These are phyloP conservation scores for Zaprionus lachaisei DNA, from an alignment of 1,140 invertebrate genomes.

Conservation along the genomic window DNA sequence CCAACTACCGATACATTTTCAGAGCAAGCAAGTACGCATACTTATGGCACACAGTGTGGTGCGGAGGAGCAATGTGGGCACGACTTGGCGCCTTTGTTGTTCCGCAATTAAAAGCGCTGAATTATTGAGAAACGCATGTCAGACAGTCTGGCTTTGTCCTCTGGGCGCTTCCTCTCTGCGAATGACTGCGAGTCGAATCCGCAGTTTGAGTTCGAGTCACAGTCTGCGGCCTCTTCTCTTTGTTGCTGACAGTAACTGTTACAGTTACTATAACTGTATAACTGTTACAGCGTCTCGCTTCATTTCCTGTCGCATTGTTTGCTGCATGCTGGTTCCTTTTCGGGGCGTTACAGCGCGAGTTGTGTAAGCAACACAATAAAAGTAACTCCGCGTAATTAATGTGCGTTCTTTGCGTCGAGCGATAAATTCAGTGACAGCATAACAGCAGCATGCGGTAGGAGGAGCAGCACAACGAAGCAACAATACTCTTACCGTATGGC, in stretches of 20 bases:
- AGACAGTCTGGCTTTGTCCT: constrained; percentile 5
- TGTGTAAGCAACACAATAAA: constrained; percentile 66
- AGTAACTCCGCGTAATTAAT: constrained; percentile 81
- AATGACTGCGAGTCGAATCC: background rate
- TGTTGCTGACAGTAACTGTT: constrained; percentile 34
- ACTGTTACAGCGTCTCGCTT: constrained; percentile 58
- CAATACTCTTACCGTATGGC: background rate
- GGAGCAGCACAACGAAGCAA: background rate
- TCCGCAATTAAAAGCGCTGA: constrained; percentile 71
- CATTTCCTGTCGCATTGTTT: constrained; percentile 81
- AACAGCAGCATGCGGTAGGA: constrained; percentile 36
- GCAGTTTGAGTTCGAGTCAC: background rate
- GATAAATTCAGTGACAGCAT: constrained; percentile 67
- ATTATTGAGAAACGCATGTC: constrained; percentile 72
- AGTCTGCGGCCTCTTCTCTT: background rate
- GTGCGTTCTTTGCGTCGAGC: constrained; percentile 79
- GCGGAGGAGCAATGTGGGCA: background rate
- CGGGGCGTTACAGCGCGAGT: constrained; percentile 35
- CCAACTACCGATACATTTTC: background rate
- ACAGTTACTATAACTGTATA: constrained; percentile 40
- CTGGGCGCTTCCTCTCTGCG: constrained; percentile 1
- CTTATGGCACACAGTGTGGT: constrained; percentile 14
- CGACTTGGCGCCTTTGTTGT: constrained; percentile 42
- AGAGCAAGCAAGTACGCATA: background rate
- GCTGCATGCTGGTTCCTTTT: constrained; percentile 55